phyloP scores from a whole-genome alignment of 2,888 invertebrate species.

The Flexamia atlantica region DNA sequence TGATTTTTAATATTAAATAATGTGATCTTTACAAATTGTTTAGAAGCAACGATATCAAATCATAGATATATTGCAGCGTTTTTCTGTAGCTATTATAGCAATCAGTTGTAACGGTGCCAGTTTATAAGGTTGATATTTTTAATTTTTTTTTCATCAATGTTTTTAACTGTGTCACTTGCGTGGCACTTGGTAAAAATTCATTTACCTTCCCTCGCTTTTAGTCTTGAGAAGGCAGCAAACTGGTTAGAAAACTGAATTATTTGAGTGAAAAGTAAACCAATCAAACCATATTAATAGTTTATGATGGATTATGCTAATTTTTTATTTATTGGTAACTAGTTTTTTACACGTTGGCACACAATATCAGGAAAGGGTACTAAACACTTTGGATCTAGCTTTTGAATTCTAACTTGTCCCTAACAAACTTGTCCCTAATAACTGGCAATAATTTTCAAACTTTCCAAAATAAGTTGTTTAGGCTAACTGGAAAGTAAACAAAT shows the following conservation, averaged over 20 bases:
- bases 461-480: background rate
- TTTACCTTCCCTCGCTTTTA: background rate
- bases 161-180: background rate
- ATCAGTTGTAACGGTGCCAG: background rate
- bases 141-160: background rate
- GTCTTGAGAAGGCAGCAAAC: background rate
- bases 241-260: background rate
- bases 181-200: background rate
- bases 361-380: constrained; percentile 2
- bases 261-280: too few species aligned
- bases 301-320: too few species aligned
- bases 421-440: background rate
- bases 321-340: constrained; percentile 20
- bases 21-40: constrained; percentile 11
- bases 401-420: background rate
- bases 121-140: background rate
- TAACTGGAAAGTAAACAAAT: constrained; percentile 22
- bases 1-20: constrained; percentile 24
- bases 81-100: background rate
- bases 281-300: too few species aligned
- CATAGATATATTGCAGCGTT: background rate
- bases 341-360: constrained; percentile 22
- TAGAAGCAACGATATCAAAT: background rate
- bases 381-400: background rate
- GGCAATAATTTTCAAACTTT: background rate